Evolutionary conservation across 2,888 invertebrate species (phyloP), one percentile per base, ranked within the genome.

Genomic region (Nowickia ferox): DNA sequence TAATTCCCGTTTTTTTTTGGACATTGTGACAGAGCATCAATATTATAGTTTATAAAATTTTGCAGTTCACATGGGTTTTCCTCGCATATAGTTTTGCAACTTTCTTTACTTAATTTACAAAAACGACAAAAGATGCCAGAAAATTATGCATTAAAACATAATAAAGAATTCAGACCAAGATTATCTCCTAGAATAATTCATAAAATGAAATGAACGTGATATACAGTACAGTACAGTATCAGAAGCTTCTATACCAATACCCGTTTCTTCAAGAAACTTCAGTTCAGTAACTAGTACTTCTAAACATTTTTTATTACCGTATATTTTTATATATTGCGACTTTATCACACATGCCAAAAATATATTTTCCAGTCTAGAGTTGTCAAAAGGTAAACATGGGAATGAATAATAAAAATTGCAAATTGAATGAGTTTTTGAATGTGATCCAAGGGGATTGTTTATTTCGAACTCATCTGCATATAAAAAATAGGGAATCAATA

Each of bases 391-490:
- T n/a, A 51, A n/a, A 8, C 48, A 51, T 6, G 48, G 48, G n/a
- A 51, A 51, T 3, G n/a, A 51, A n/a, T n/a, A 51, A 51, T 51
- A 51, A n/a, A 51, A 51, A 51, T n/a, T 51, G 8, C 48, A 51
- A 6, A 51, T n/a, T 3, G n/a, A 6, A 51, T 51, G 48, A n/a
- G 48, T 51, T 4, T n/a, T 51, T n/a, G 48, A 15, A 51, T 72
- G 71, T 44, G 77, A 61, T 22, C 75, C 75, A 3, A 75, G n/a
- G 1, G 63, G 75, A 9, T 75, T 74, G 46, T 74, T 74, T 9
- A 59, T 48, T 61, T 74, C 61, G 38, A 74, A 46, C 38, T 74
- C 72, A 48, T 74, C 74, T n/a, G 65, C 51, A 65, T 75, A 75
- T 17, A 75, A 19, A 53, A 30, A 63, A 22, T 75, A 75, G 1